Evolutionary conservation across 1,140 invertebrate species (phyloP), one percentile per base, ranked within the genome.

Genomic region (Hyles vespertilio): DNA sequence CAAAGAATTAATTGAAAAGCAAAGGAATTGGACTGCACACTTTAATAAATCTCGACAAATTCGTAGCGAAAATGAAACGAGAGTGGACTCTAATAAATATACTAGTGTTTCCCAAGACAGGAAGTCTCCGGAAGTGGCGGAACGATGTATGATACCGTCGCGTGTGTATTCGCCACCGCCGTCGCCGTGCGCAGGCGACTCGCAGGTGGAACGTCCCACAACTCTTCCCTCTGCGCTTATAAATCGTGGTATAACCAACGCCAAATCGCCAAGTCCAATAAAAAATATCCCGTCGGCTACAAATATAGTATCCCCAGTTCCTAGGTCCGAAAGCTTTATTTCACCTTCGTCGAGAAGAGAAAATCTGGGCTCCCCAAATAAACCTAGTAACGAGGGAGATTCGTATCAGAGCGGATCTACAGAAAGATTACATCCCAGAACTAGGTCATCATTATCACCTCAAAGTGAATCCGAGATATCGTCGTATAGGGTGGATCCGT

Each of bases 11-110:
- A 96, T 97, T 46, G 95, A 97, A 80, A 96, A 96, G 70, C 95
- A 96, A 70, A 93, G 94, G 73, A 97, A 97, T 83, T 97, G 96
- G 96, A 96, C 95, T 3, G 94, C 95, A 49, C 96, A 97, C 83
- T 97, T 97, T 77, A 94, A 94, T 32, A 96, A 95, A 85, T 92
- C 93, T 10, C 90, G 93, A 64, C 90, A 92, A 3, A 90, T 89
- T 57, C 89, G 92, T 90, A 58, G 91, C 91, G 79, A 94, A 90
- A 70, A 94, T 81, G 81, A 85, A 62, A 59, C 67, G 48, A 82
- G 73, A 75, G 48, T 69, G 50, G 83, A 87, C 32, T 61, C 63
- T 53, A 71, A 78, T 53, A 87, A 78, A 79, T 71, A 70, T 63
- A 43, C 61, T 64, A 65, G 72, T 64, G 68, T 60, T 36, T 74